Conservation (phyloP, 2,113 vertebrate species). For the Solenodon paradoxus region DNA sequence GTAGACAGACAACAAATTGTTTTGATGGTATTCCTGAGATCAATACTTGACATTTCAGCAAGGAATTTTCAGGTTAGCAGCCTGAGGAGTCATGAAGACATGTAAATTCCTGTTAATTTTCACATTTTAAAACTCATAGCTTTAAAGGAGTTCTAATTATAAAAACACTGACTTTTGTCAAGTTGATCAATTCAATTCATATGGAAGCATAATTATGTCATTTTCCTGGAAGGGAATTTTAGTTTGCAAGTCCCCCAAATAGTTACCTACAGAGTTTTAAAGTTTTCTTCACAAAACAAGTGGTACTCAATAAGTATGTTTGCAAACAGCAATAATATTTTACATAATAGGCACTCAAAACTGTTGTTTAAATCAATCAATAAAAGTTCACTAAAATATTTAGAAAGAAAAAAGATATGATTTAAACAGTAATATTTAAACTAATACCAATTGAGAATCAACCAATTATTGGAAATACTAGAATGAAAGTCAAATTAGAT, state of each 20-base stretch:
- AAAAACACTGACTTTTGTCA: neutral
- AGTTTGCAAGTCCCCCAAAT: neutral
- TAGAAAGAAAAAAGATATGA: neutral
- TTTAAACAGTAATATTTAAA: neutral
- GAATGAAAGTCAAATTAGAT: neutral
- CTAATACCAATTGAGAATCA: neutral
- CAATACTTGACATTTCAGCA: constrained; percentile 3
- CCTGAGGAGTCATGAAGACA: neutral
- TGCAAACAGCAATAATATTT: neutral
- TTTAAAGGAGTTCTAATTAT: constrained; percentile 25
- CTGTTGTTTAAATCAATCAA: neutral
- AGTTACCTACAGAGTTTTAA: neutral
- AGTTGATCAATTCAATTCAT: neutral
- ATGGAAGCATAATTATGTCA: neutral
- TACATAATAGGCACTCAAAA: neutral
- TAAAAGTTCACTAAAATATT: neutral
- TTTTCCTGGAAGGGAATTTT: neutral
- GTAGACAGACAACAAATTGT: neutral
- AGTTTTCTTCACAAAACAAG: neutral
- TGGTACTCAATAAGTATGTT: neutral
- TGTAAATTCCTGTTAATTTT: constrained; percentile 33
- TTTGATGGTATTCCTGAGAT: neutral
- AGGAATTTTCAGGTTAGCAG: neutral
- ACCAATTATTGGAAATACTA: neutral
- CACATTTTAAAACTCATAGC: neutral